Conservation (phyloP, 2,888 invertebrate species). For the Oscheius sp. region DNA sequence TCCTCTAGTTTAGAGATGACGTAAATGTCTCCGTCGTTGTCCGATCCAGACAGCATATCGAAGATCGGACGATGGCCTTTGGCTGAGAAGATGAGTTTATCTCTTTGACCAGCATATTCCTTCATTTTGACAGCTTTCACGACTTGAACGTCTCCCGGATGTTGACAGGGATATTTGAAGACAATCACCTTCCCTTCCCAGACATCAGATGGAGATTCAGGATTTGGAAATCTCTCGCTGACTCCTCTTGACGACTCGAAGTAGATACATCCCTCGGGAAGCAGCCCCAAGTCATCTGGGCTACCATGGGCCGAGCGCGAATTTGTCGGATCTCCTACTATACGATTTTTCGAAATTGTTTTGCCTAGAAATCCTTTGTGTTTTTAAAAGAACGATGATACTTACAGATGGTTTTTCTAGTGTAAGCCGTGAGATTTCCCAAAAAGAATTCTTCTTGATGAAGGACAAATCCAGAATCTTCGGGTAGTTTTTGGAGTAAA, state of each 20-base stretch:
- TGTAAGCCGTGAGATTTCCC: background rate
- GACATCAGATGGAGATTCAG: background rate
- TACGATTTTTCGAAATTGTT: background rate
- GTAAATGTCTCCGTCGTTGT: slow-evolving; percentile 1
- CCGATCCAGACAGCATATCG: slow-evolving; percentile 9
- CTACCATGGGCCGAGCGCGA: background rate
- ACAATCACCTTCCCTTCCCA: background rate
- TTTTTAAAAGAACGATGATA: background rate
- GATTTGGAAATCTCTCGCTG: background rate
- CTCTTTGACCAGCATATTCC: background rate
- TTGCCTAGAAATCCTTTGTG: background rate
- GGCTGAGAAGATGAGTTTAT: background rate
- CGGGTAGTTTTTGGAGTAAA: background rate
- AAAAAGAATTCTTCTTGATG: background rate
- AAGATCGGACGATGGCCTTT: background rate
- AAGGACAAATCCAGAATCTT: background rate
- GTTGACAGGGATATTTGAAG: background rate
- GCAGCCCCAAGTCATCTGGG: background rate
- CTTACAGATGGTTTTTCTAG: background rate
- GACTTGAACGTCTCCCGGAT: background rate
- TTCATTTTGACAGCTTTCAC: background rate
- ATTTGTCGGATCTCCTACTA: background rate
- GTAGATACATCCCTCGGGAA: background rate
- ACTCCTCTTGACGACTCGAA: background rate
- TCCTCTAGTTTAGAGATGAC: background rate